Percentiles rank a stretch among this genome's conserved stretches.
Conservation (phyloP, 1,140 invertebrate species). For the Cherax destructor region DNA sequence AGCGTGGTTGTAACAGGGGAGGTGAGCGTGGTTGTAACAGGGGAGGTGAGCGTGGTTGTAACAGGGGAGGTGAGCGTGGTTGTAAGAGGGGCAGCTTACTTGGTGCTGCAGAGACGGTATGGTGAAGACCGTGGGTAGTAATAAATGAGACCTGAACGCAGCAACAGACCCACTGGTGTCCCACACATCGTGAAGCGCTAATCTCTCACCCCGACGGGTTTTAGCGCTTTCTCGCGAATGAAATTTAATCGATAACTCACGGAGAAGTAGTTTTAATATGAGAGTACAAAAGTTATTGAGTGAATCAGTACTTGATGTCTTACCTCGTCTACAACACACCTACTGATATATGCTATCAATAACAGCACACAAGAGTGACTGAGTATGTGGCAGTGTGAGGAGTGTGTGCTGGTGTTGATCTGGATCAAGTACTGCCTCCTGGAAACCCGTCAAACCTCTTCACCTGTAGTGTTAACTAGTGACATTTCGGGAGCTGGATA, state of each 20-base stretch:
- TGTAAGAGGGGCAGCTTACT: background rate
- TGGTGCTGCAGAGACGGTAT: background rate
- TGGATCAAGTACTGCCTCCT: background rate
- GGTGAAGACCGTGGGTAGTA: background rate
- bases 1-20: background rate
- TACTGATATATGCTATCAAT: background rate
- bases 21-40: background rate
- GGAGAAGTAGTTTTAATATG: too few species aligned
- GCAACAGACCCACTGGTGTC: background rate
- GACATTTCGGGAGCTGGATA: background rate
- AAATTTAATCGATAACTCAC: too few species aligned
- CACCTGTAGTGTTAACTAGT: too few species aligned
- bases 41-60: background rate
- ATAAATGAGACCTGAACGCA: background rate
- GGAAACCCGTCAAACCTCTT: constrained; percentile 7
- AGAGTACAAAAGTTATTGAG: too few species aligned
- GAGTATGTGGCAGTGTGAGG: too few species aligned
- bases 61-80: too few species aligned
- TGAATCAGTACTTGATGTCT: too few species aligned
- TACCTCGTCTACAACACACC: background rate
- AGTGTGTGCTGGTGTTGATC: background rate
- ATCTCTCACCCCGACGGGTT: too few species aligned
- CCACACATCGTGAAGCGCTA: background rate
- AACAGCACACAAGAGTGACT: background rate
- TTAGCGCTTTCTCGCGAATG: too few species aligned